phyloP scores from a whole-genome alignment of 2,888 invertebrate genomes.

The Callimorpha dominula region DNA sequence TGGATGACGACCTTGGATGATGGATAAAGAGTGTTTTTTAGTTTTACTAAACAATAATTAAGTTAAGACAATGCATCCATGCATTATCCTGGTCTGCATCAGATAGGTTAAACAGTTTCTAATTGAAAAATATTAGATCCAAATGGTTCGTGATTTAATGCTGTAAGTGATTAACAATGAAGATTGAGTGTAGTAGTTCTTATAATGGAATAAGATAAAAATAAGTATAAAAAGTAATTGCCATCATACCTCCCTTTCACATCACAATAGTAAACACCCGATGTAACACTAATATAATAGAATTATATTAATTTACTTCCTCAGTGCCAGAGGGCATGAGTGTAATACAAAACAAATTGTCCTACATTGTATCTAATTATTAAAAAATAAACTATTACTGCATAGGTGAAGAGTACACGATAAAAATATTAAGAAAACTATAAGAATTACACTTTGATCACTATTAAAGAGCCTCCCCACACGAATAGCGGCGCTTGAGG shows the following conservation, averaged over 20 bases:
- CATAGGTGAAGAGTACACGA: constrained; percentile 10
- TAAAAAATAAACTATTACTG: constrained; percentile 7
- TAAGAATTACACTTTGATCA: constrained; percentile 36
- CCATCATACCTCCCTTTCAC: not conserved
- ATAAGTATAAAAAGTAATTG: not conserved
- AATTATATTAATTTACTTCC: not conserved
- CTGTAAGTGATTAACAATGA: not conserved
- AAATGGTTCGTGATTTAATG: not conserved
- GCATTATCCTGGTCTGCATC: not conserved
- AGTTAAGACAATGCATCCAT: too few relatives aligned
- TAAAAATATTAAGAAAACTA: constrained; percentile 12
- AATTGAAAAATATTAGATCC: not conserved
- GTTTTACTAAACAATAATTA: too few relatives aligned
- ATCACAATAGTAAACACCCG: not conserved
- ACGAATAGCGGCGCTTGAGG: constrained; percentile 48
- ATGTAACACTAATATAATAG: not conserved
- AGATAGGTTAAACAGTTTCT: not conserved
- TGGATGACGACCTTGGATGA: too few relatives aligned
- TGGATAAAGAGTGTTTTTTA: too few relatives aligned
- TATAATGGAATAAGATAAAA: not conserved
- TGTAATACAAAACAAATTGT: not conserved
- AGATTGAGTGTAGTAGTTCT: not conserved
- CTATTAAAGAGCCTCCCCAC: constrained; percentile 50
- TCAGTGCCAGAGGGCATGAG: not conserved
- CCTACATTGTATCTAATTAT: not conserved